Evolutionary conservation across 2,888 invertebrate species (phyloP), one percentile per base, ranked within the genome.

Genomic region (Tachina fera): DNA sequence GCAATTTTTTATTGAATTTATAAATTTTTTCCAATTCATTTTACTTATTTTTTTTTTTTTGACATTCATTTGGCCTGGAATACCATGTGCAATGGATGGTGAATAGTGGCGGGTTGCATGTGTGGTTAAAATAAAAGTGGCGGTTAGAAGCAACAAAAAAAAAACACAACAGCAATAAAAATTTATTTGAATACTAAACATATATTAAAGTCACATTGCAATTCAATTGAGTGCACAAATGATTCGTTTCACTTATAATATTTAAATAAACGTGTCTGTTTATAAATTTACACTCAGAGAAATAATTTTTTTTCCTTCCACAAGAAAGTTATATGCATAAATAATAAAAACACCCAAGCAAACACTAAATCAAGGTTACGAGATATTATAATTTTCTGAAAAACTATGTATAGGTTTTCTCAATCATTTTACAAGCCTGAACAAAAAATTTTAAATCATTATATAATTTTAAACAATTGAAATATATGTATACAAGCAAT

Each of bases 151-250:
- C 65, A 47, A 13, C n/a, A 63, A 19, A n/a, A n/a, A 47, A 51
- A 61, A 60, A 39, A 72, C 5, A 0, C 31, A 31, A 31, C 31
- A 6, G 31, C 31, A 31, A 31, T 31, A 31, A 31, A 31, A 31
- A 31, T 31, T 19, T 39, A 51, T 19, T 56, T 65, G 49, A 51
- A 61, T 19, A 71, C 31, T 39, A 60, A 70, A 67, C 67, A 72
- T 9, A 60, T 65, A 72, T 72, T 61, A 68, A 74, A 72, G 11
- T 53, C 72, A 72, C 72, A 67, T 68, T 60, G 61, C 72, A 74
- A 74, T 61, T 68, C 72, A 78, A 77, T 83, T 83, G 72, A 72
- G 72, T 77, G 65, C 76, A 72, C 9, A 77, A 72, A 60, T 77
- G 77, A 72, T 72, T 72, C 71, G 77, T 72, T 77, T 67, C 71